phyloP scores from a whole-genome alignment of 1,140 invertebrate genomes.

The Harpegnathos saltator region DNA sequence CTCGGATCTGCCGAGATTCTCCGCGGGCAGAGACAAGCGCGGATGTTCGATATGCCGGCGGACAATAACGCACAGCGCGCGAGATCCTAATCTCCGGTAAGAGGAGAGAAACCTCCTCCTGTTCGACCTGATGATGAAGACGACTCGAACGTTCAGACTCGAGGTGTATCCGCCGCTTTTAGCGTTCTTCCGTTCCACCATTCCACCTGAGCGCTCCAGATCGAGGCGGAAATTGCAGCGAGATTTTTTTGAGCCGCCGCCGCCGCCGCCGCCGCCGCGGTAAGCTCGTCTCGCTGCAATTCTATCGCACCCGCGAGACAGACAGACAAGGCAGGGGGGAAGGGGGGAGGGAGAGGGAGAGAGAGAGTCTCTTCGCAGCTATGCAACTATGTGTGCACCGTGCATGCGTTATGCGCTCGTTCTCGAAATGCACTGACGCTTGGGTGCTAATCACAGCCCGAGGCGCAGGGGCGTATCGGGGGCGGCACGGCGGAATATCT shows the following conservation, averaged over 20 bases:
- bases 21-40: too few species aligned
- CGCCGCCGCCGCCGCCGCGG: background rate
- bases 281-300: slow-evolving; percentile 39
- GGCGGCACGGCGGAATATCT: slow-evolving; percentile 46
- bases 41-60: too few species aligned
- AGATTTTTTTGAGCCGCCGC: slow-evolving; percentile 26
- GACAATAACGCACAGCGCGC: background rate
- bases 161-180: slow-evolving; percentile 10
- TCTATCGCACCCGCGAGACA: background rate
- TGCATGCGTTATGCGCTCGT: slow-evolving; percentile 52
- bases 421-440: slow-evolving; percentile 60
- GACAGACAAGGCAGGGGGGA: background rate
- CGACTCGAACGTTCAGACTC: background rate
- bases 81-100: too few species aligned
- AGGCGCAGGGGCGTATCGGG: slow-evolving; percentile 60
- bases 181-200: background rate
- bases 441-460: slow-evolving; percentile 56
- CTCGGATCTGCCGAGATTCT: too few species aligned
- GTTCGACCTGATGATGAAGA: too few species aligned
- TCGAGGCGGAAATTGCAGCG: slow-evolving; percentile 48
- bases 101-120: too few species aligned
- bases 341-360: background rate
- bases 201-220: slow-evolving; percentile 19
- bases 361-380: too few species aligned
- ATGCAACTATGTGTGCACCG: slow-evolving; percentile 42